These are phyloP conservation scores for Aplochiton taeniatus DNA, from an alignment of 2,797 vertebrate genomes.

Conservation along the genomic window DNA sequence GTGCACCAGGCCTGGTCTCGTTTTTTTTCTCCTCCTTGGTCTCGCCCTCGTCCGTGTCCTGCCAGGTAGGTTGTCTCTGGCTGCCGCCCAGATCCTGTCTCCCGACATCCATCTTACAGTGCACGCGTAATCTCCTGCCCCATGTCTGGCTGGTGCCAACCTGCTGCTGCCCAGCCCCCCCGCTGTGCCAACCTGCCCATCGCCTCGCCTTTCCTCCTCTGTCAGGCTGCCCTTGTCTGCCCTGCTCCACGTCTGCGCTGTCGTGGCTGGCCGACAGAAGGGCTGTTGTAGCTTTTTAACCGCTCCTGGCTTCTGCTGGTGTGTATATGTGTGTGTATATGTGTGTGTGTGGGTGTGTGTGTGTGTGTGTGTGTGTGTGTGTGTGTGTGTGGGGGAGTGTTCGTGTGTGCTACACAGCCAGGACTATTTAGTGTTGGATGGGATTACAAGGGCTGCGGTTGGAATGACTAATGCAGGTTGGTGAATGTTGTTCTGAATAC, in stretches of 20 bases:
- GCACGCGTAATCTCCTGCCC: not conserved
- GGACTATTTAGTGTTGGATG: too few relatives aligned
- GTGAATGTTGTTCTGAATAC: too few relatives aligned
- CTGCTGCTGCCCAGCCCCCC: not conserved
- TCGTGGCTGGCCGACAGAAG: constrained; percentile 1
- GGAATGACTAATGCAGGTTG: too few relatives aligned
- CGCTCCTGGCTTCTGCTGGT: constrained; percentile 3
- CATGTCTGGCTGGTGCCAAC: constrained; percentile 10
- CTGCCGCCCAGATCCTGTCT: not conserved
- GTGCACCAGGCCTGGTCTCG: too few relatives aligned
- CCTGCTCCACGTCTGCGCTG: not conserved
- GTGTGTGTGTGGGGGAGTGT: too few relatives aligned
- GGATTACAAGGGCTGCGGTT: too few relatives aligned
- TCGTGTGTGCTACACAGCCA: too few relatives aligned
- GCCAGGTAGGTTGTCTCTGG: not conserved
- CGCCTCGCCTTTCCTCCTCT: not conserved
- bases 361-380: too few relatives aligned
- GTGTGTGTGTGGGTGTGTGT: too few relatives aligned
- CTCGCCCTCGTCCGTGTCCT: not conserved
- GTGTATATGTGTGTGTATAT: not conserved
- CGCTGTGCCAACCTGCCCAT: not conserved
- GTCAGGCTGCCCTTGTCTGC: constrained; percentile 15
- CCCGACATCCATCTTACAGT: not conserved
- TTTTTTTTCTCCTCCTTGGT: too few relatives aligned
- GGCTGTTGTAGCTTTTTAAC: constrained; percentile 20